Conservation (phyloP, 2,113 vertebrate genomes). For the Leiothrix lutea region DNA sequence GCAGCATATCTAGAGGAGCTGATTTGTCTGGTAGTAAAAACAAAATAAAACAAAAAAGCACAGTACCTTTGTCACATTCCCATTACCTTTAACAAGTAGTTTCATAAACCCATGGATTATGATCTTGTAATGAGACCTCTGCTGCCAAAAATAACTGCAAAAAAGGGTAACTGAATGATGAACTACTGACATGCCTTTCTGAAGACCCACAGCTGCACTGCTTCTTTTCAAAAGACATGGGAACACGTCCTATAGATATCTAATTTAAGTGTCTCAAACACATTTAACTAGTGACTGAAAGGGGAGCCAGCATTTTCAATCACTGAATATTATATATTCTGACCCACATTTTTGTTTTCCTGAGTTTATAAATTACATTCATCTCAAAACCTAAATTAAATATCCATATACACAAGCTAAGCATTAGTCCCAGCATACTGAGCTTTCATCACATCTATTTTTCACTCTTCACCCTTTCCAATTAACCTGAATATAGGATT, state of each 20-base stretch:
- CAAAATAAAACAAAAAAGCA: neutral
- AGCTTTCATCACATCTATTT: neutral
- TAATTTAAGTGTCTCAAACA: neutral
- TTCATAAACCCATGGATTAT: neutral
- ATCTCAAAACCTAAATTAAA: neutral
- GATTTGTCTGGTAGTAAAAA: neutral
- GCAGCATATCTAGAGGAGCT: rapidly evolving
- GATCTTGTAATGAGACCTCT: neutral
- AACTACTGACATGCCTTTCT: neutral
- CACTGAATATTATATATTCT: neutral
- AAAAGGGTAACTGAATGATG: neutral
- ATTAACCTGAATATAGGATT: neutral
- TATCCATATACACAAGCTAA: neutral
- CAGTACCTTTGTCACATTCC: neutral
- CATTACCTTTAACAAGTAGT: neutral
- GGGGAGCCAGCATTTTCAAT: neutral
- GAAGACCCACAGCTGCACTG: neutral
- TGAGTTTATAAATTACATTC: neutral
- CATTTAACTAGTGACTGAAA: neutral
- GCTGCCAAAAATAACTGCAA: neutral
- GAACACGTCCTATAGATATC: neutral
- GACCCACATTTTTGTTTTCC: neutral
- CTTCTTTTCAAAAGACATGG: neutral
- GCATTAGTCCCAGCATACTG: neutral
- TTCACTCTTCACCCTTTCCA: neutral